phyloP scores from a whole-genome alignment of 2,113 vertebrate genomes.

The Sapayoa aenigma region DNA sequence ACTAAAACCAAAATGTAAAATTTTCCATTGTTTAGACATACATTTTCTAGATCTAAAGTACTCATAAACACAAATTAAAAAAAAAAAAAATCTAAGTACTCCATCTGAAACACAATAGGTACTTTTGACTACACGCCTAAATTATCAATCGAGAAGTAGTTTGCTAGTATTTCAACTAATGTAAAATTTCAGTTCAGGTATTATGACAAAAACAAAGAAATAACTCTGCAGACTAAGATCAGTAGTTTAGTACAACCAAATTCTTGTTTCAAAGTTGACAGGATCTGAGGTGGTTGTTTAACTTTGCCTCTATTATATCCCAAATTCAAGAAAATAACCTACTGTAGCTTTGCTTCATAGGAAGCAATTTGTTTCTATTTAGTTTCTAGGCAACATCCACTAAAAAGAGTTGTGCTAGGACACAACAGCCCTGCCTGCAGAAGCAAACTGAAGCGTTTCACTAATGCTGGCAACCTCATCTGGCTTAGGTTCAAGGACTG shows the following conservation, averaged over 20 bases:
- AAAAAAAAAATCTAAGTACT: background rate
- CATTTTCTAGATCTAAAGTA: background rate
- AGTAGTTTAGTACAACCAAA: conserved; percentile 19
- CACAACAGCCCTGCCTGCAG: background rate
- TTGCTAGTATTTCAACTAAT: background rate
- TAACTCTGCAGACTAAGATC: background rate
- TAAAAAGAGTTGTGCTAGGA: background rate
- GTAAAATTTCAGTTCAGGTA: background rate
- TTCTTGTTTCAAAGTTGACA: background rate
- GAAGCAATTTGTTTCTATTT: conserved; percentile 42
- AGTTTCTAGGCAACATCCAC: conserved; percentile 10
- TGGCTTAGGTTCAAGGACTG: background rate
- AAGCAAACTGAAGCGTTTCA: background rate
- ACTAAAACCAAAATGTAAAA: background rate
- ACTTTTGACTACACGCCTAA: background rate
- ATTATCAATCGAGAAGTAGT: background rate
- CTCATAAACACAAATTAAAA: background rate
- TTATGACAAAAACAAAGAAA: background rate
- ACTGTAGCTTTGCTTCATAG: conserved; percentile 13
- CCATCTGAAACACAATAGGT: background rate
- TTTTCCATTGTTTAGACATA: background rate
- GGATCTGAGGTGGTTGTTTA: conserved; percentile 13
- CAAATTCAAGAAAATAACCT: conserved; percentile 47
- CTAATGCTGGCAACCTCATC: background rate
- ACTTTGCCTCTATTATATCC: background rate